Base-by-base conservation (phyloP, 2,113 vertebrate genomes). In the Rhinoderma darwinii region DNA sequence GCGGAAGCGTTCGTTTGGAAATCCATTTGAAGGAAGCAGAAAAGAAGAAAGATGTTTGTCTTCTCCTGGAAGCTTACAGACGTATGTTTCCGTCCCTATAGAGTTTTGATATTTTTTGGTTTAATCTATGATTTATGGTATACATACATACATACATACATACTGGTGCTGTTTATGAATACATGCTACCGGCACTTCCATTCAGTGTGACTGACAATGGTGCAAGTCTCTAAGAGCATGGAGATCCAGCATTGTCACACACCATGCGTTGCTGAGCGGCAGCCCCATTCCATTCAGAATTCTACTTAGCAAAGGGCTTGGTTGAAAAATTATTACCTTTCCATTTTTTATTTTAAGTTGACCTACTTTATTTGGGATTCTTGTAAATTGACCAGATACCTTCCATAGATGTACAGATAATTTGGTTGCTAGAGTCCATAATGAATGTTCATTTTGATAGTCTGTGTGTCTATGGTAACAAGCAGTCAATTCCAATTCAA, bases 1-100 rank as follows among this genome's bases (percentile, higher is more conserved):
- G 88, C 95, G 98, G 70, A 99, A 99, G 84, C 95, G 98, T 51
- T 99, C 98, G 54, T 99, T 99, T 0, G 97, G 97, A 88, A 98
- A 99, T 90, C 98, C 98, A 0, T 99, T 99, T 0, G 98, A 99
- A 59, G 96, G 96, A 90, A 95, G 94, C 88, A 96, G 94, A 84
- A 95, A 95, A 88, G 98, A 99, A 61, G 98, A 98, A 43, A 90
- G 96, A 51, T 93, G 92, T 0, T 61, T 94, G 90, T 94, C 95
- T 12, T 91, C 95, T 0, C 92, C 96, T 0, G 96, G 96, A 37
- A 95, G 93, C 88, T 88, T 91, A 56, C 94, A 98, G 89, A 91
- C 59, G 98, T 99, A 95, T 97, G 98, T 92, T 27, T 4, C 76
- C 18, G 54, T 35, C 32, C 15, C 10, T 18, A 14, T 22, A 47